Base-by-base conservation (phyloP, 2,888 invertebrate genomes). In the Amiota mariae region DNA sequence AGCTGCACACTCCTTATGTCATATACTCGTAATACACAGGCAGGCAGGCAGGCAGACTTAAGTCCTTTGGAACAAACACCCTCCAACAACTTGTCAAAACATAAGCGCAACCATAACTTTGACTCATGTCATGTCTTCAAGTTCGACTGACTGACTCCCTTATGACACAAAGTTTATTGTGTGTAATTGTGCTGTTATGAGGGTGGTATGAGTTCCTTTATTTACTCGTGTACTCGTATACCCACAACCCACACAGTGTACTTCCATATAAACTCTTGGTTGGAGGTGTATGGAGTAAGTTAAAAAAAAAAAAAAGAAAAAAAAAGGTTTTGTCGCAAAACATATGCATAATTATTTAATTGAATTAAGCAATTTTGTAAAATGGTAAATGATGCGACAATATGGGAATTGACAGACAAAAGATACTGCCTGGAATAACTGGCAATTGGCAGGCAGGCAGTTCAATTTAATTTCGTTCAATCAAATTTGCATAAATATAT, bases 331-430 rank as follows among this genome's bases (percentile, higher is more conserved):
- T 64, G 72, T 81, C 77, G 71, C 72, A 78, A 82, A 86, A 75
- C 84, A 84, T 84, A 85, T 84, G 87, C 84, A 86, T 85, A 84
- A 86, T 84, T 86, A 86, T 84, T 79, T 88, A 87, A 87, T 87
- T 87, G 87, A 87, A 88, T 87, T 87, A 87, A 87, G 87, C 85
- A 88, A 88, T 86, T 88, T 87, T 79, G 87, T 87, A 85, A 68
- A 87, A 87, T 85, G 86, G 75, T 87, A 84, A 84, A 86, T 86
- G 85, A 84, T 81, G 84, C 84, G 84, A 85, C 85, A 86, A 84
- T 85, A 84, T 80, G 77, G 77, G 56, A 57, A 49, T 67, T 46
- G 56, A 49, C 46, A 48, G 66, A 11, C 36, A 36, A 36, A 36
- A 36, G 36, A 36, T 36, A 36, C 3, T 36, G 36, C 36, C 36